A percentile compares a stretch with the other conserved stretches of the same genome.
Evolutionary conservation across 2,888 invertebrate species (phyloP).

Genomic region (Ophioninae sp.): DNA sequence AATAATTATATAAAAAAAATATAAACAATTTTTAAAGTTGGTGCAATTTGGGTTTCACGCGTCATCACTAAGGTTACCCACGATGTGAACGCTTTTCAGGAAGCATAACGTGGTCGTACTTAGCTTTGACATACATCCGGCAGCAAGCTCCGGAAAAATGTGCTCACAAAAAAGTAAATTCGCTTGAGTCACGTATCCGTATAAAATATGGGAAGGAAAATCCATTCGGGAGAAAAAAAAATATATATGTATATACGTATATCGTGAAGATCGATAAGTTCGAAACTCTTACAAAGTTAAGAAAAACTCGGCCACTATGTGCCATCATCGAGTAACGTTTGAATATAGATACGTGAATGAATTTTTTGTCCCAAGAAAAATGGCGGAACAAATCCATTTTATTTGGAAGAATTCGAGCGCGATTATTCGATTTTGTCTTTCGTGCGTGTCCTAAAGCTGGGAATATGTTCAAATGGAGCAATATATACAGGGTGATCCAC

Average conservation of each 20-base stretch:
- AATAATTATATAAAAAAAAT: too few species aligned
- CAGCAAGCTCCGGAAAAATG: conserved; percentile 1
- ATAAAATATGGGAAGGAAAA: conserved; percentile 39
- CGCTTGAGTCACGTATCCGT: conserved; percentile 22
- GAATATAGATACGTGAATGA: not conserved
- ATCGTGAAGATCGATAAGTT: conserved; percentile 50
- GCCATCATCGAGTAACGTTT: conserved; percentile 14
- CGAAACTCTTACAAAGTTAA: conserved; percentile 44
- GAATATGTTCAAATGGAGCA: too few species aligned
- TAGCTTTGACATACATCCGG: conserved; percentile 41
- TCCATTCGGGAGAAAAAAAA: conserved; percentile 15
- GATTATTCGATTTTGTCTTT: not conserved
- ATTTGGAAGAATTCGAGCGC: conserved; percentile 16
- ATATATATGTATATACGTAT: conserved; percentile 8
- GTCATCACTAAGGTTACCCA: conserved; percentile 42
- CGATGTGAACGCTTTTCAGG: conserved; percentile 55
- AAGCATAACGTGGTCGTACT: conserved; percentile 37
- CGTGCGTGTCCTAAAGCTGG: too few species aligned
- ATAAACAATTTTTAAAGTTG: too few species aligned
- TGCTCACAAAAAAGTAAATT: conserved; percentile 19
- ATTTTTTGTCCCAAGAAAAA: not conserved
- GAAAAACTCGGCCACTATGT: conserved; percentile 14
- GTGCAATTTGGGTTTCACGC: too few species aligned
- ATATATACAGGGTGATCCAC: too few species aligned
- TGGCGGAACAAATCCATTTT: not conserved